Evolutionary conservation across 2,113 vertebrate genomes (phyloP).

Genomic region (Phalacrocorax aristotelis): DNA sequence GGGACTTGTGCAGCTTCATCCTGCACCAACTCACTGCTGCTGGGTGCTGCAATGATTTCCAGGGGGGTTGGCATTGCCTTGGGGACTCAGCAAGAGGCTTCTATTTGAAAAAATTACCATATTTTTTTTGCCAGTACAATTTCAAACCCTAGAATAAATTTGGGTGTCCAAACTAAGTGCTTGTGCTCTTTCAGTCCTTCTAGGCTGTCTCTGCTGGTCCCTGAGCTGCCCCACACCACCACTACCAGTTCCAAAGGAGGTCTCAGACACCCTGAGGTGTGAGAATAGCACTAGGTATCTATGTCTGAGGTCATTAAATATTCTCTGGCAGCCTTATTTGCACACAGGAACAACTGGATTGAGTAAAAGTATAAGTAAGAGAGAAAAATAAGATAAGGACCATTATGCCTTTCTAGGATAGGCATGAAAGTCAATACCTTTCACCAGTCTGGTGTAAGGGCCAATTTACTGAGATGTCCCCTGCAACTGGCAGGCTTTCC

Average conservation of each 20-base stretch:
- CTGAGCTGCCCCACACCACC: background rate
- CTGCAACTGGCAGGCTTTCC: background rate
- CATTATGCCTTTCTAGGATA: background rate
- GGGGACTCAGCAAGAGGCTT: background rate
- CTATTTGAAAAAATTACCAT: background rate
- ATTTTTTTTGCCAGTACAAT: background rate
- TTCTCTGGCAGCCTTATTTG: background rate
- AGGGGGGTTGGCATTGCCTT: background rate
- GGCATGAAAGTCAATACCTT: background rate
- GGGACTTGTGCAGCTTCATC: background rate
- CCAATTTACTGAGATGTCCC: background rate
- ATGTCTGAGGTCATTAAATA: background rate
- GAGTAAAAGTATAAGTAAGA: background rate
- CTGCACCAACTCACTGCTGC: background rate
- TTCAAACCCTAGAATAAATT: background rate
- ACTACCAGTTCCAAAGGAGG: background rate
- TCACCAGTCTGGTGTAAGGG: background rate
- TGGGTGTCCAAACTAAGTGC: fast-evolving
- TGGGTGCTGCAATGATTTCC: background rate
- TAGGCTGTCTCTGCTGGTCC: background rate
- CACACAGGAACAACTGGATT: background rate
- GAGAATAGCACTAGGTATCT: background rate
- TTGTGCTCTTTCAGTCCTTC: background rate
- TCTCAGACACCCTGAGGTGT: too few species aligned
- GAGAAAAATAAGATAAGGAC: background rate